A percentile compares a stretch with the other conserved stretches of the same genome.
These are phyloP conservation scores for Nymphalis polychloros DNA, from an alignment of 2,888 invertebrate genomes.

Conservation along the genomic window DNA sequence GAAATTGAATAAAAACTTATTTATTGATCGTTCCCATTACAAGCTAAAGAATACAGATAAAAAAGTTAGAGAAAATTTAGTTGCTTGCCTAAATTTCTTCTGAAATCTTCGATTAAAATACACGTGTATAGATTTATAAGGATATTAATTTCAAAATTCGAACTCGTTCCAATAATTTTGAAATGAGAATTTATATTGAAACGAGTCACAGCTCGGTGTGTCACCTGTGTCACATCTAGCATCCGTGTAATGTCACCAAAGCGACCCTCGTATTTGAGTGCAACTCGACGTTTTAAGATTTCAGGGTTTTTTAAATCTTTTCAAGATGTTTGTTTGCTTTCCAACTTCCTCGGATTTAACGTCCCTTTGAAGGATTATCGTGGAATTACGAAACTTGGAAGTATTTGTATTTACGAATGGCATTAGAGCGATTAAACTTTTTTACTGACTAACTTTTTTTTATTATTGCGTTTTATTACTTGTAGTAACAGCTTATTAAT, in stretches of 20 bases:
- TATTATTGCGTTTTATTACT: constrained; percentile 12
- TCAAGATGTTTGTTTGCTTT: constrained; percentile 43
- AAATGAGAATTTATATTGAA: too few species aligned
- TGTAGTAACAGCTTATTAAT: too few species aligned
- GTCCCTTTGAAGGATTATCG: constrained; percentile 39
- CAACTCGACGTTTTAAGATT: constrained; percentile 37
- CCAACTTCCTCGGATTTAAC: constrained; percentile 34
- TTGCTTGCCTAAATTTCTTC: too few species aligned
- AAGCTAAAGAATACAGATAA: too few species aligned
- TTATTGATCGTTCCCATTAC: too few species aligned
- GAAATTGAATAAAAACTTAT: too few species aligned
- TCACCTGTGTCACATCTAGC: constrained; percentile 7
- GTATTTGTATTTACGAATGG: constrained; percentile 10
- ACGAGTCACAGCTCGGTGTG: not conserved
- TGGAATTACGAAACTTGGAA: constrained; percentile 31
- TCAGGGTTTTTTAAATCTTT: constrained; percentile 36
- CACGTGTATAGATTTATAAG: too few species aligned
- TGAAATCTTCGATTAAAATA: too few species aligned
- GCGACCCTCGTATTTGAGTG: constrained; percentile 37
- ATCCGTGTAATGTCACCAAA: constrained; percentile 34
- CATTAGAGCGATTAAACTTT: constrained; percentile 4
- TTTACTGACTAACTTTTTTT: constrained; percentile 13
- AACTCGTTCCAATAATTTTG: not conserved
- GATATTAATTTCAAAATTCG: too few species aligned
- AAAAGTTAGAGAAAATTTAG: too few species aligned